Conservation (phyloP, 2,888 invertebrate species). For the Lasioglossum calceatum region DNA sequence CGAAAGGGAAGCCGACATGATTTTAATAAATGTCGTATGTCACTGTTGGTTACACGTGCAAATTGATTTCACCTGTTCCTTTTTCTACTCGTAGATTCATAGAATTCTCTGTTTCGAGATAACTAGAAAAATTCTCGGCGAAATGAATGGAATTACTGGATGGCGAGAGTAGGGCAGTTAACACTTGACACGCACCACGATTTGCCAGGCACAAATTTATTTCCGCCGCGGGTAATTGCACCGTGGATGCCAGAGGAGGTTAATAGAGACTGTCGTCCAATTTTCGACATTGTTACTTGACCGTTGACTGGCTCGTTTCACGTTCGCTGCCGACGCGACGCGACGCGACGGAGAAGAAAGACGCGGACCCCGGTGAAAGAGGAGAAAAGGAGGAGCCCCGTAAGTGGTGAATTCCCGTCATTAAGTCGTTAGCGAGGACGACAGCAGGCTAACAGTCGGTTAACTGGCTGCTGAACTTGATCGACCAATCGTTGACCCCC, state of each 20-base stretch:
- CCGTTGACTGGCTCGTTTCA: constrained; percentile 60
- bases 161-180: neutral
- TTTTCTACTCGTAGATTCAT: neutral
- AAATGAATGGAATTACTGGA: neutral
- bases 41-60: neutral
- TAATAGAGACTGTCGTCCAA: constrained; percentile 66
- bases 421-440: constrained; percentile 81
- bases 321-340: constrained; percentile 35
- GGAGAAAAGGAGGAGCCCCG: constrained; percentile 68
- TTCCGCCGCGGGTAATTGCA: constrained; percentile 48
- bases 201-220: constrained; percentile 48
- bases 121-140: neutral
- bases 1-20: neutral
- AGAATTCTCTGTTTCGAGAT: neutral
- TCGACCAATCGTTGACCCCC: constrained; percentile 77
- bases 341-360: constrained; percentile 28
- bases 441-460: constrained; percentile 76
- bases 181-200: constrained; percentile 20
- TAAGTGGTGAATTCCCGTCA: constrained; percentile 83
- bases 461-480: constrained; percentile 81
- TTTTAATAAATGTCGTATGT: neutral
- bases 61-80: neutral
- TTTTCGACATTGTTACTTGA: constrained; percentile 70
- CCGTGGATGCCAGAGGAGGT: constrained; percentile 35
- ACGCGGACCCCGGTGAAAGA: constrained; percentile 49